A percentile compares a stretch with the other conserved stretches of the same genome.
Conservation (phyloP, 2,888 invertebrate species). For the Rhimphoctona megacephalus region DNA sequence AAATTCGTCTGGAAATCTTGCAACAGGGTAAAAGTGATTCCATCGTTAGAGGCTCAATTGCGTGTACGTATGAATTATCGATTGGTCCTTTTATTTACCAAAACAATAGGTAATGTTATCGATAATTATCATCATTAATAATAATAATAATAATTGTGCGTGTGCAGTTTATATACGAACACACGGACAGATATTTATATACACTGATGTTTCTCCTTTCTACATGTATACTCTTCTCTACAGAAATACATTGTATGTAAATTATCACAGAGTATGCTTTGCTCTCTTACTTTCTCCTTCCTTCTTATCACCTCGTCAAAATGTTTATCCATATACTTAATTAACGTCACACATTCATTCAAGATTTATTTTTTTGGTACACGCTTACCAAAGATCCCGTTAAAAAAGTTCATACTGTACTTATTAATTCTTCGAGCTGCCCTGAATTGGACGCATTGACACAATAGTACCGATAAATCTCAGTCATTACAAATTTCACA, state of each 20-base stretch:
- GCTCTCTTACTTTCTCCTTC: constrained; percentile 58
- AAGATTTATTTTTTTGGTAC: constrained; percentile 20
- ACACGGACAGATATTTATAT: constrained; percentile 64
- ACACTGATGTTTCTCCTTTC: constrained; percentile 59
- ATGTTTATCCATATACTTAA: background rate
- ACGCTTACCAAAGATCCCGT: background rate
- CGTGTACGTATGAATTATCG: constrained; percentile 53
- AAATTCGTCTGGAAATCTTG: background rate
- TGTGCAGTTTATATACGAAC: constrained; percentile 61
- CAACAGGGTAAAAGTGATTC: constrained; percentile 4
- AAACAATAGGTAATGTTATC: constrained; percentile 63
- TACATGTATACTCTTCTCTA: constrained; percentile 63
- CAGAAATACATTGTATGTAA: constrained; percentile 66
- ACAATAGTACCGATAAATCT: constrained; percentile 42
- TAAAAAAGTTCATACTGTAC: constrained; percentile 12
- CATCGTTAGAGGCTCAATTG: background rate
- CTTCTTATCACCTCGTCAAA: background rate
- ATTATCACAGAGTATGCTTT: constrained; percentile 76
- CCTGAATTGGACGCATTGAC: constrained; percentile 39
- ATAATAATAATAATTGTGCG: constrained; percentile 60
- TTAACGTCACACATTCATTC: constrained; percentile 2
- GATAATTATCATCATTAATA: constrained; percentile 52
- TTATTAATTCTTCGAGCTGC: constrained; percentile 54
- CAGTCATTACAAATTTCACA: constrained; percentile 23
- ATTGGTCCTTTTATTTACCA: constrained; percentile 70